Evolutionary conservation across 2,888 invertebrate species (phyloP).

Genomic region (Polydesmus complanatus): DNA sequence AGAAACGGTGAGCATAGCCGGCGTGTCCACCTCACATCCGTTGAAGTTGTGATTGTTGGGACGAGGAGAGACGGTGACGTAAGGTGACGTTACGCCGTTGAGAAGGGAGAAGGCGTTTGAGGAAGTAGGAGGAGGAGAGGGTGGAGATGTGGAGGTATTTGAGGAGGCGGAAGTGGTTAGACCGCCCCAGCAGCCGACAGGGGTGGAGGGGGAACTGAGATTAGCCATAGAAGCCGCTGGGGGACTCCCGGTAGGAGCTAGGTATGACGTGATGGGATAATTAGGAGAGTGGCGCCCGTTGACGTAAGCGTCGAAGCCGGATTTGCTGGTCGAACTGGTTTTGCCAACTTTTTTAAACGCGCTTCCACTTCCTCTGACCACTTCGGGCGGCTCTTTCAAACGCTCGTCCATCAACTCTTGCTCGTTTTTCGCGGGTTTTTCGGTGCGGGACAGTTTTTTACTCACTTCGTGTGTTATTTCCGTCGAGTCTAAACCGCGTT

Average conservation of each 20-base stretch:
- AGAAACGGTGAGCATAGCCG: slow-evolving; percentile 7
- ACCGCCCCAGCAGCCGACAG: background rate
- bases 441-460: no score
- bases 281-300: background rate
- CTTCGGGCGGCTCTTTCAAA: no score
- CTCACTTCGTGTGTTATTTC: no score
- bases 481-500: background rate
- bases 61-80: background rate
- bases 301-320: background rate
- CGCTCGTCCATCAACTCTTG: no score
- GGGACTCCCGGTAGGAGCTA: slow-evolving; percentile 2
- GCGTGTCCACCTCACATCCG: background rate
- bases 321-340: background rate
- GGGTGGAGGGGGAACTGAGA: background rate
- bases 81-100: background rate
- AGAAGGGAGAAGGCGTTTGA: no score
- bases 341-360: slow-evolving; percentile 15
- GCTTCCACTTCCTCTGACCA: background rate
- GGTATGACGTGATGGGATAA: slow-evolving; percentile 11
- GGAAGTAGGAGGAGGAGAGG: background rate
- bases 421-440: no score
- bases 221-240: slow-evolving; percentile 1
- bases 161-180: background rate
- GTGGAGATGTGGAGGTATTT: background rate
- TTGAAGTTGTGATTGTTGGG: background rate